Evolutionary conservation across 2,888 invertebrate genomes (phyloP).

Genomic region (Psococerastis gibbosa): DNA sequence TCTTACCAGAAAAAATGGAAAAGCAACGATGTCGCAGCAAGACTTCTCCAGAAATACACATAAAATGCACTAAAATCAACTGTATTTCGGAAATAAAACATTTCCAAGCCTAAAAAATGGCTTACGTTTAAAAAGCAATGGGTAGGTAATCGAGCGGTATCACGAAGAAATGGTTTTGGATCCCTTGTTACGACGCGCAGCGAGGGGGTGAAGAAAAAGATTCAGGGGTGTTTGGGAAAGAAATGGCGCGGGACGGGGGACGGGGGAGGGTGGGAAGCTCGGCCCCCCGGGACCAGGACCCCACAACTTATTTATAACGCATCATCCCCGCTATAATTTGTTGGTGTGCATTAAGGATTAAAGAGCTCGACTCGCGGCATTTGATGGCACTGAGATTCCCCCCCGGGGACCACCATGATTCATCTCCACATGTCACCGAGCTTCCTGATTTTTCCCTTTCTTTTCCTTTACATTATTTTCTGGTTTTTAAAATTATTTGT

Average conservation of each 20-base stretch:
- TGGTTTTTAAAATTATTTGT: too few species aligned
- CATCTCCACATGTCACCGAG: too few species aligned
- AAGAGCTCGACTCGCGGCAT: constrained; percentile 4
- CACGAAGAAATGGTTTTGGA: too few species aligned
- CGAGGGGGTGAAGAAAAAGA: not conserved
- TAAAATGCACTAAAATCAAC: too few species aligned
- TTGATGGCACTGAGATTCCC: constrained; percentile 1
- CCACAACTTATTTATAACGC: constrained; percentile 6
- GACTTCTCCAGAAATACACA: too few species aligned
- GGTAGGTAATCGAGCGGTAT: not conserved
- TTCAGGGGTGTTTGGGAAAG: not conserved
- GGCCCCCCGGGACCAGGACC: not conserved
- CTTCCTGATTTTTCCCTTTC: too few species aligned
- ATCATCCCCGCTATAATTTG: constrained; percentile 9
- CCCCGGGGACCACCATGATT: constrained; percentile 6
- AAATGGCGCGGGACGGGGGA: not conserved
- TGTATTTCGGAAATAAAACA: not conserved
- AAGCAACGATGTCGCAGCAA: too few species aligned
- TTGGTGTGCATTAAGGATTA: constrained; percentile 10
- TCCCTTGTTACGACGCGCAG: too few species aligned
- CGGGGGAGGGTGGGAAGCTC: not conserved
- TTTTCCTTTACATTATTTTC: too few species aligned
- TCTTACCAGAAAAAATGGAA: too few species aligned
- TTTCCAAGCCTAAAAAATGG: not conserved
- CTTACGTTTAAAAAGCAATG: not conserved